Base-by-base conservation (phyloP, 2,888 invertebrate genomes). In the Synanthedon andrenaeformis region DNA sequence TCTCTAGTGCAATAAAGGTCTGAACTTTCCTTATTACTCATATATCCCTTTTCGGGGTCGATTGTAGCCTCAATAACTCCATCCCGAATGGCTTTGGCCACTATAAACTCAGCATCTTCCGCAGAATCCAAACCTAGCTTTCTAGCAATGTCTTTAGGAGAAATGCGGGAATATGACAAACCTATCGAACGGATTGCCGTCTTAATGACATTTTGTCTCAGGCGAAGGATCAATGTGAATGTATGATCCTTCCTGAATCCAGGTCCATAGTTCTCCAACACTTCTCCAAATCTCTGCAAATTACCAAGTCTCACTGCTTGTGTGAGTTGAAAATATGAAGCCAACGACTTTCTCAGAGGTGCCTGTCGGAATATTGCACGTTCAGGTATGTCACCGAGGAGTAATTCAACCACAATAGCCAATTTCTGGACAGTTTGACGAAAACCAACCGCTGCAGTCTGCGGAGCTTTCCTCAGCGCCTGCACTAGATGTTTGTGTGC, bases 71-170 rank as follows among this genome's bases (percentile, higher is more conserved):
- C 99, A 74, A 99, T 99, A 1, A 99, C 99, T 54, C 98, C 98
- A 88, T 99, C 99, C 51, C 98, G 90, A 59, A 99, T 99, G 2
- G 96, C 96, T 88, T 99, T 99, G 0, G 98, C 97, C 0, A 99
- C 98, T 76, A 99, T 98, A 72, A 98, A 99, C 78, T 99, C 99
- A 0, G 99, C 99, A 90, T 99, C 99, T 74, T 98, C 97, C 1
- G 96, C 94, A 1, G 96, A 97, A 75, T 98, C 98, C 51, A 99
- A 86, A 42, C 96, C 94, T 57, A 99, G 87, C 72, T 99, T 99
- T 59, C 92, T 91, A 0, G 98, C 98, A 68, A 99, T 97, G 75
- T 99, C 98, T 59, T 93, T 92, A 0, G 99, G 94, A 3, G 97
- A 97, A 68, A 99, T 99, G 58, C 97, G 91, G 0, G 98, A 98